phyloP scores from a whole-genome alignment of 1,140 invertebrate genomes.

The Cydia pomonella region DNA sequence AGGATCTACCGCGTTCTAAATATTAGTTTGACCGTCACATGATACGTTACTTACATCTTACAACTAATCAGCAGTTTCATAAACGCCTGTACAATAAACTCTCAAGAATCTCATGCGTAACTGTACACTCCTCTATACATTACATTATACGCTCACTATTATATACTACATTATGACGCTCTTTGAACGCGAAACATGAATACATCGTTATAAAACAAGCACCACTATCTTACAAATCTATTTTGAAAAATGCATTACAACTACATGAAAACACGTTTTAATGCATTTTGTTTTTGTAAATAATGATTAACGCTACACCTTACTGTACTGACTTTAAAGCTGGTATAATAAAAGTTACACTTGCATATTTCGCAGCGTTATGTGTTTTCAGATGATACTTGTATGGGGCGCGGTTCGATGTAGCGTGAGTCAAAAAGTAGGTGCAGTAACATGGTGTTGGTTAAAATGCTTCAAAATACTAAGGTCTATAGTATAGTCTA shows the following conservation, averaged over 20 bases:
- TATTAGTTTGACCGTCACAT: not conserved
- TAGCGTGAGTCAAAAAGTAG: not conserved
- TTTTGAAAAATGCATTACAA: conserved; percentile 3
- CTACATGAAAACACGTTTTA: not conserved
- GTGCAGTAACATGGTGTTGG: conserved; percentile 5
- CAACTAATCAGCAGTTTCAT: conserved; percentile 36
- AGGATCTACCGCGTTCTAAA: not conserved
- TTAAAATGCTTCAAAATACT: conserved; percentile 24
- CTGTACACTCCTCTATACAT: conserved; percentile 68
- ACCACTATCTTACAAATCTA: not conserved
- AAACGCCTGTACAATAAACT: conserved; percentile 65
- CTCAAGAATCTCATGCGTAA: conserved; percentile 77
- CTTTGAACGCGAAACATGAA: conserved; percentile 41
- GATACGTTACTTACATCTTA: conserved; percentile 24
- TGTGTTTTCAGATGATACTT: not conserved
- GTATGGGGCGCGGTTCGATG: not conserved
- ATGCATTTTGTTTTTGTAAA: not conserved
- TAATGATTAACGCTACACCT: not conserved
- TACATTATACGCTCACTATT: conserved; percentile 38
- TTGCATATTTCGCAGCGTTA: not conserved
- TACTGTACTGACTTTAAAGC: not conserved
- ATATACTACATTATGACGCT: conserved; percentile 33
- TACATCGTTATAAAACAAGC: conserved; percentile 33
- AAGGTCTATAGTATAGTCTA: not conserved
- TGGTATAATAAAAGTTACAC: not conserved